Evolutionary conservation across 2,113 vertebrate species (phyloP).

Genomic region (Hymenochirus boettgeri): DNA sequence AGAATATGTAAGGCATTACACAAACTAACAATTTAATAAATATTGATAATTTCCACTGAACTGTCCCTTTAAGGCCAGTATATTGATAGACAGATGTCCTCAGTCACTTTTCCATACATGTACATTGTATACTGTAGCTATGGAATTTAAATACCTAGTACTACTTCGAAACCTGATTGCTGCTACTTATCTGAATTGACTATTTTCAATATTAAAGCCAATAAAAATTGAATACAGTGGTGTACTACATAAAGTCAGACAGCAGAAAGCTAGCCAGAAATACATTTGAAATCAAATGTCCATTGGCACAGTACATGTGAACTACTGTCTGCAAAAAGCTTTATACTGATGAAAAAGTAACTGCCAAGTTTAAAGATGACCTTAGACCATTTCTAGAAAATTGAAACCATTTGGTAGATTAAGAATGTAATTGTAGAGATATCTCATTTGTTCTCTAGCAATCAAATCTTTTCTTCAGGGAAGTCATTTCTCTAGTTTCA

Average conservation of each 20-base stretch:
- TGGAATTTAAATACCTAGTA: too few species aligned
- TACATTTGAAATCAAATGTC: neutral
- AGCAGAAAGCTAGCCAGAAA: neutral
- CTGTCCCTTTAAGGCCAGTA: too few species aligned
- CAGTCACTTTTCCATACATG: too few species aligned
- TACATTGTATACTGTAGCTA: too few species aligned
- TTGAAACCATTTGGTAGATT: neutral
- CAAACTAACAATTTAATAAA: too few species aligned
- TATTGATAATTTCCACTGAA: too few species aligned
- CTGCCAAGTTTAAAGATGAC: conserved; percentile 1
- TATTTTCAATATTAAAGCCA: neutral
- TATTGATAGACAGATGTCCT: too few species aligned
- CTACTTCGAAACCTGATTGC: too few species aligned
- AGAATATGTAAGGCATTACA: too few species aligned
- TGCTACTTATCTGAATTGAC: too few species aligned
- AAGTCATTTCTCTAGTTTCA: neutral
- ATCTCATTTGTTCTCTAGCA: conserved; percentile 1
- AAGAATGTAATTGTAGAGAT: conserved; percentile 1
- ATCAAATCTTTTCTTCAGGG: neutral
- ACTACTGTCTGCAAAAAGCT: neutral
- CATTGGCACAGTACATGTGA: neutral
- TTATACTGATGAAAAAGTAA: neutral
- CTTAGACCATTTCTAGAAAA: neutral
- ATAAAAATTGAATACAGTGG: neutral
- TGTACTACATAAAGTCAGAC: neutral